Base-by-base conservation (phyloP, 2,113 vertebrate species). In the Dasyurus viverrinus region DNA sequence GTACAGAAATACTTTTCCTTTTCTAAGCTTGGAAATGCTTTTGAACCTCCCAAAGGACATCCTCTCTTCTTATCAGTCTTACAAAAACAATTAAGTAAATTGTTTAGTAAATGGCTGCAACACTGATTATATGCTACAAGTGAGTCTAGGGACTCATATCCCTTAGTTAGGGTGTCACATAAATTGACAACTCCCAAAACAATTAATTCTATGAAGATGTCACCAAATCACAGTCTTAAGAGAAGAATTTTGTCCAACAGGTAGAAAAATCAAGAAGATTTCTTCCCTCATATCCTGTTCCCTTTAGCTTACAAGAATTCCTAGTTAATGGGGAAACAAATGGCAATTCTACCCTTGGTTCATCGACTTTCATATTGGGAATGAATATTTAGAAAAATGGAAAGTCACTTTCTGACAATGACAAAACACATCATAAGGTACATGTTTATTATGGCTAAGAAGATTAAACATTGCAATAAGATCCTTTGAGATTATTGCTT, bases 131-230 rank as follows among this genome's bases (percentile, higher is more conserved):
- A 57, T 12, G 36, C 30, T 95, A 42, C 36, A 36, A 90, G 5
- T 68, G 24, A 95, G 48, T 96, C 30, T 91, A 93, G 42, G 53
- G 93, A 93, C n/a, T n/a, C 68, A 42, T 23, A 84, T 7, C 1
- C 36, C 36, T 84, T 22, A n/a, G n/a, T 2, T 42, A 84, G 16
- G 36, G 19, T 42, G 16, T 26, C n/a, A 19, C 23, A 7, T 42
- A 84, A 42, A 84, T n/a, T 42, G 16, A 42, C 6, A 84, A 76
- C 19, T 42, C 36, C 36, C n/a, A 76, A 76, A n/a, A n/a, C 68
- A 76, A 42, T 76, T 76, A 76, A 84, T 22, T 42, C 36, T 84
- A 84, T 22, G 68, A 84, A 84, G 7, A 84, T 42, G 19, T 23
- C 68, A 84, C 68, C 42, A 84, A 42, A 42, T 60, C 1, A 92